Evolutionary conservation across 2,113 vertebrate species (phyloP).

Genomic region (Oryzias javanicus): DNA sequence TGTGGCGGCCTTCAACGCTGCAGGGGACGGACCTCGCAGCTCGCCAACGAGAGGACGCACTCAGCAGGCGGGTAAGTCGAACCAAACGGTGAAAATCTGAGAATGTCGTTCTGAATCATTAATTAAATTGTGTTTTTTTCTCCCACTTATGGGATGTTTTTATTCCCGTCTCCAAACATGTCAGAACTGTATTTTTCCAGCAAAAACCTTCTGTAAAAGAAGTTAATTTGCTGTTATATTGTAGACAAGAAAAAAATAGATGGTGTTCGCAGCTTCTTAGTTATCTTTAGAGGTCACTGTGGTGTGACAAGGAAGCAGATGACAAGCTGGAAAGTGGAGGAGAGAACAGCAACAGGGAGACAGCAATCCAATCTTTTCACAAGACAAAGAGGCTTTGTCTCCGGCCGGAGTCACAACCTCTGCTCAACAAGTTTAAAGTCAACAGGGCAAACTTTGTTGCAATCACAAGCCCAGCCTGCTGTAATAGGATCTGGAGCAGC

Average conservation of each 20-base stretch:
- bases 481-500: slow-evolving; percentile 6
- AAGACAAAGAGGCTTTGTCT: slow-evolving; percentile 53
- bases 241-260: not conserved
- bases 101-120: not conserved
- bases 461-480: slow-evolving; percentile 9
- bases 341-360: slow-evolving; percentile 10
- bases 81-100: not conserved
- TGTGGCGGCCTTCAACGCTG: slow-evolving; percentile 90
- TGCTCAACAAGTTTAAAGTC: slow-evolving; percentile 30
- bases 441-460: slow-evolving; percentile 14
- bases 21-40: slow-evolving; percentile 91
- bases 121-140: not conserved
- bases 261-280: not conserved
- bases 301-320: slow-evolving; percentile 35
- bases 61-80: slow-evolving; percentile 88
- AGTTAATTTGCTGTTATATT: not conserved
- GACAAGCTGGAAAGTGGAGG: slow-evolving; percentile 23
- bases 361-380: slow-evolving; percentile 25
- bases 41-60: slow-evolving; percentile 82
- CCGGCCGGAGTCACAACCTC: slow-evolving; percentile 13
- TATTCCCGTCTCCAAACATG: not conserved
- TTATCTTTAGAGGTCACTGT: slow-evolving; percentile 21
- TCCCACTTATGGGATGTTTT: not conserved
- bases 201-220: not conserved
- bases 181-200: slow-evolving; percentile 11